Evolutionary conservation across 2,888 invertebrate genomes (phyloP), one percentile per base, ranked within the genome.

Genomic region (Abrostola tripartita): DNA sequence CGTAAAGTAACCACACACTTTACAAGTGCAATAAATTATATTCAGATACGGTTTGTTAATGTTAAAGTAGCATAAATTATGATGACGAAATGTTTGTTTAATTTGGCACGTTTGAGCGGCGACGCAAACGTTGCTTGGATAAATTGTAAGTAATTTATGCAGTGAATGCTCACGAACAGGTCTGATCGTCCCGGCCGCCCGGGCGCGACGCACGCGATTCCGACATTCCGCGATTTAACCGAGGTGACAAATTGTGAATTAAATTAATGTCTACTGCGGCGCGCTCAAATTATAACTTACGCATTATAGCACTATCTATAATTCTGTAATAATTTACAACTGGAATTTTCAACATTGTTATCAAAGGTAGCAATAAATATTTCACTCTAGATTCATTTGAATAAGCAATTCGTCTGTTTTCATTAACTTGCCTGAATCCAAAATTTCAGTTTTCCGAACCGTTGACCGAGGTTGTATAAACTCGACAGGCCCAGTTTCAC

Each of bases 181-280:
- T 81, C 82, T 86, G 88, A 90, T 88, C 88, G 84, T 84, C 47
- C 12, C 12, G 44, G 81, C 73, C 80, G 79, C 78, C 82, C 82
- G 78, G 77, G 78, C 71, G 74, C 79, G 74, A 75, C 76, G 78
- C 71, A 93, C 93, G 93, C 93, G 89, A 94, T 90, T 76, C 84
- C 85, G 74, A 87, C 93, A 93, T 93, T 93, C 92, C 72, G 80
- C 89, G 88, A 89, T 88, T 88, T 86, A 87, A 82, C 84, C 77
- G 83, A 91, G 89, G 91, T 92, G 92, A 92, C 92, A 92, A 92
- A 92, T 92, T 88, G 90, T 88, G 88, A 92, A 91, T 92, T 87
- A 88, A 92, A 92, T 91, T 92, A 91, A 92, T 91, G 90, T 90
- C 88, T 85, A 88, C 87, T 83, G 84, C 81, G 84, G 81, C 84